Conservation (phyloP, 2,797 vertebrate species). For the Periophthalmus magnuspinnatus region DNA sequence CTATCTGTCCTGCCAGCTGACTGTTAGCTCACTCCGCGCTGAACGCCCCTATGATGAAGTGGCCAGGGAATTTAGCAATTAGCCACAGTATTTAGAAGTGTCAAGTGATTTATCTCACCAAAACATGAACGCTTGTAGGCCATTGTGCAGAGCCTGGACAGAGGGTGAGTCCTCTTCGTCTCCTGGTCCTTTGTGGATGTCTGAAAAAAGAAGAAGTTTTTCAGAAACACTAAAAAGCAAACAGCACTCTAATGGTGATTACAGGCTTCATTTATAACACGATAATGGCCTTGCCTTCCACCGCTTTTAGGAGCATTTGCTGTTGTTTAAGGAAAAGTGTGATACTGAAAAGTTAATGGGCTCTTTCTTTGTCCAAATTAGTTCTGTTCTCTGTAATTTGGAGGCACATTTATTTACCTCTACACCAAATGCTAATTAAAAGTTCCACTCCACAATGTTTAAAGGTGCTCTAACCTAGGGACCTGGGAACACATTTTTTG, state of each 20-base stretch:
- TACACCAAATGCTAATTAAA: neutral
- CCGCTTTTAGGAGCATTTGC: constrained; percentile 28
- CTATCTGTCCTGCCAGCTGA: neutral
- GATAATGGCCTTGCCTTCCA: constrained; percentile 29
- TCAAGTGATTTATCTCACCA: constrained; percentile 23
- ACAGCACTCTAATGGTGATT: constrained; percentile 28
- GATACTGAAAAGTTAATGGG: constrained; percentile 9
- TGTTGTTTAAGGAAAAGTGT: constrained; percentile 32
- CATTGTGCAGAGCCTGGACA: neutral
- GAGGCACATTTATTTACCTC: constrained; percentile 19
- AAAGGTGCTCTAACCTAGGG: neutral
- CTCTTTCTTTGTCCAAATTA: constrained; percentile 13
- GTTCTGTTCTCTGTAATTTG: constrained; percentile 14
- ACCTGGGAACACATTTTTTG: neutral
- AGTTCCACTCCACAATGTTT: constrained; percentile 5
- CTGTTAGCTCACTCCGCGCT: constrained; percentile 20
- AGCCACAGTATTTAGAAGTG: constrained; percentile 7
- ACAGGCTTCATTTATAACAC: constrained; percentile 38
- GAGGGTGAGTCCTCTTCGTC: constrained; percentile 6
- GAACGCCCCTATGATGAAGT: constrained; percentile 16
- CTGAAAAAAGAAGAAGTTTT: constrained; percentile 18
- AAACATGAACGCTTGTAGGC: constrained; percentile 9
- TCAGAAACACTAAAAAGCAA: constrained; percentile 14
- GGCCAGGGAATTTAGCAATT: constrained; percentile 6
- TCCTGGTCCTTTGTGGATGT: constrained; percentile 16